A percentile compares a stretch with the other conserved stretches of the same genome.
Conservation (phyloP, 2,888 invertebrate species). For the Sinotaia quadrata region DNA sequence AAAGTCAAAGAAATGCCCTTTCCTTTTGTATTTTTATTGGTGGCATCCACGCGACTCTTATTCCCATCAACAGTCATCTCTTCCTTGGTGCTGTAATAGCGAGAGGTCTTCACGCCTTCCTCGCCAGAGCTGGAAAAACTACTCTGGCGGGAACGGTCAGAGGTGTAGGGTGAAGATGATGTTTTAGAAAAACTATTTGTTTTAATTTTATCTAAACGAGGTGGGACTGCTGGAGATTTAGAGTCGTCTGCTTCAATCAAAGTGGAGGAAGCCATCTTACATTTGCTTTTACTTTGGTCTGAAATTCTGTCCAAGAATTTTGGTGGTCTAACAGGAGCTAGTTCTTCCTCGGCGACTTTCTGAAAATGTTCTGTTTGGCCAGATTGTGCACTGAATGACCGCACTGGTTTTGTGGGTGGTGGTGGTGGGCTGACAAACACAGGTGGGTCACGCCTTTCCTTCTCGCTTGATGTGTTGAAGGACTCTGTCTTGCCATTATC, state of each 20-base stretch:
- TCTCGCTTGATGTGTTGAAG: too few species aligned
- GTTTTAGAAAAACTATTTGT: background rate
- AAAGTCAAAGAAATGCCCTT: constrained; percentile 1
- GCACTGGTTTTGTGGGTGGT: constrained; percentile 11
- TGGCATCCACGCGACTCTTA: background rate
- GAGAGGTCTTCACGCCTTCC: background rate
- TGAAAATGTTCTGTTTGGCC: constrained; percentile 13
- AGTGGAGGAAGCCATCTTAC: background rate
- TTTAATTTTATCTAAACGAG: constrained; percentile 7
- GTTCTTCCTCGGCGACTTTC: background rate
- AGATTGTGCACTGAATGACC: constrained; percentile 16
- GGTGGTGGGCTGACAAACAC: constrained; percentile 23
- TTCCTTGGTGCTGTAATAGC: background rate
- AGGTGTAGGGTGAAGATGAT: background rate
- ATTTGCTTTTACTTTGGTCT: background rate
- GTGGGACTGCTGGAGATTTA: constrained; percentile 10
- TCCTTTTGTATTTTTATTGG: background rate
- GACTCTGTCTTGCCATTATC: too few species aligned
- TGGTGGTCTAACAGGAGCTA: background rate
- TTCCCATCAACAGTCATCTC: background rate
- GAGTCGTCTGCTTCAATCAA: constrained; percentile 15
- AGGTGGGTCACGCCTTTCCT: constrained; percentile 9
- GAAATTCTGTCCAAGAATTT: constrained; percentile 18
- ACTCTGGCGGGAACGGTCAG: background rate
- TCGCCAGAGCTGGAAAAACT: constrained; percentile 8